A percentile compares a stretch with the other conserved stretches of the same genome.
Evolutionary conservation across 2,113 vertebrate species (phyloP).

Genomic region (Chionodraco myersi): DNA sequence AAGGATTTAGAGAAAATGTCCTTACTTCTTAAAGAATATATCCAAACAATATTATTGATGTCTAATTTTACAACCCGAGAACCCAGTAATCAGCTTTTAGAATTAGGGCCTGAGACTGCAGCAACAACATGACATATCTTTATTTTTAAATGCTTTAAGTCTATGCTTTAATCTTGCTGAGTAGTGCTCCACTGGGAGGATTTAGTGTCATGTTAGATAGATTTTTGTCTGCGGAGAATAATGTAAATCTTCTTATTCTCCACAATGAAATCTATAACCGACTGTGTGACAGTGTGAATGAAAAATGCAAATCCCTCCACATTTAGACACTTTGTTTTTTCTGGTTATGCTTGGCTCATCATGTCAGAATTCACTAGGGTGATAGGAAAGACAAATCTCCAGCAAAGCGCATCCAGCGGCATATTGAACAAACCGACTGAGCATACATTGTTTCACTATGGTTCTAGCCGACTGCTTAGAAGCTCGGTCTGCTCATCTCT

Average conservation of each 20-base stretch:
- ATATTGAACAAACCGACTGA: constrained; percentile 15
- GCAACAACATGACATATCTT: constrained; percentile 21
- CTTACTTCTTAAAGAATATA: background rate
- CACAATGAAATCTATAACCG: constrained; percentile 48
- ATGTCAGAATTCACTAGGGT: constrained; percentile 38
- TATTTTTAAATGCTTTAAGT: constrained; percentile 22
- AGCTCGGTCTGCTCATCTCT: constrained; percentile 3
- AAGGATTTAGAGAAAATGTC: constrained; percentile 1
- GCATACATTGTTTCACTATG: constrained; percentile 1
- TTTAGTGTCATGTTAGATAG: constrained; percentile 69
- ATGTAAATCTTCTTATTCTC: constrained; percentile 49
- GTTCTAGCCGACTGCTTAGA: background rate
- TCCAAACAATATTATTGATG: constrained; percentile 4
- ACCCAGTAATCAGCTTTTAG: constrained; percentile 32
- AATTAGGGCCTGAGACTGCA: constrained; percentile 28
- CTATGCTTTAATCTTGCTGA: constrained; percentile 51
- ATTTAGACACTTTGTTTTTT: constrained; percentile 49
- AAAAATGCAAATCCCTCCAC: constrained; percentile 52
- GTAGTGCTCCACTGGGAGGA: constrained; percentile 56
- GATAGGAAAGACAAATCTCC: background rate
- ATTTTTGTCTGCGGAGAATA: constrained; percentile 46
- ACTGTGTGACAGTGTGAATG: constrained; percentile 26
- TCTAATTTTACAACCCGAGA: constrained; percentile 16
- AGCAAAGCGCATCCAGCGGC: constrained; percentile 9
- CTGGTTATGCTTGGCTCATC: constrained; percentile 43